Base-by-base conservation (phyloP, 1,140 invertebrate genomes). In the Drosophila parabipectinata region DNA sequence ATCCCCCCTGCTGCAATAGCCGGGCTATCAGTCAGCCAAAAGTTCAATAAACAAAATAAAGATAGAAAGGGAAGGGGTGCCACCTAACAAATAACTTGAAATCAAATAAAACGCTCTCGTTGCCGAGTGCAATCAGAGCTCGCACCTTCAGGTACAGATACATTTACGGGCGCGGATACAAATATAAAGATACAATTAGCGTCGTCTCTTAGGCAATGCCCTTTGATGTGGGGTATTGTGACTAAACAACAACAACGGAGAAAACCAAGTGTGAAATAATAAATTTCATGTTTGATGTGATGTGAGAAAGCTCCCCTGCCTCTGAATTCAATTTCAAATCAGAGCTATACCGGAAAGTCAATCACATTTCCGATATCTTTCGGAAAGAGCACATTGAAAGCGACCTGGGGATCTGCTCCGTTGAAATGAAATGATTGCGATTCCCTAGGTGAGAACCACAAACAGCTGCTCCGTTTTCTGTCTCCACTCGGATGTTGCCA, bases 21-120 rank as follows among this genome's bases (percentile, higher is more conserved):
- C 26, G 1, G 44, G 58, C 58, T 79, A 84, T 85, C 72, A 58
- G 68, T 41, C 72, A 73, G 56, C 56, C 37, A 84, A 73, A 44
- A 85, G 81, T 85, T 84, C 77, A 84, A 85, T 77, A 84, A 79
- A 80, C 81, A 84, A 84, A 48, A 69, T 50, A 69, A 58, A 72
- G 48, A 63, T 48, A 37, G 30, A 67, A 73, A 21, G 30, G 26
- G 15, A 48, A 37, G 45, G 26, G 26, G 58, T 37, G 6, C 44
- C 44, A 44, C 37, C 62, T 63, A 45, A 53, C 53, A 74, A 24
- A 64, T 52, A 53, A 66, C 47, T 66, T 45, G 63, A 79, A 84
- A 77, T 76, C 76, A 83, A 79, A 83, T 79, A 83, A 83, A 84
- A 74, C 69, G 64, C 74, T 75, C 45, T 30, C 50, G 58, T 63